Percentiles rank a stretch among this genome's conserved stretches.
Evolutionary conservation across 2,888 invertebrate genomes (phyloP).

Genomic region (Agrochola circellaris): DNA sequence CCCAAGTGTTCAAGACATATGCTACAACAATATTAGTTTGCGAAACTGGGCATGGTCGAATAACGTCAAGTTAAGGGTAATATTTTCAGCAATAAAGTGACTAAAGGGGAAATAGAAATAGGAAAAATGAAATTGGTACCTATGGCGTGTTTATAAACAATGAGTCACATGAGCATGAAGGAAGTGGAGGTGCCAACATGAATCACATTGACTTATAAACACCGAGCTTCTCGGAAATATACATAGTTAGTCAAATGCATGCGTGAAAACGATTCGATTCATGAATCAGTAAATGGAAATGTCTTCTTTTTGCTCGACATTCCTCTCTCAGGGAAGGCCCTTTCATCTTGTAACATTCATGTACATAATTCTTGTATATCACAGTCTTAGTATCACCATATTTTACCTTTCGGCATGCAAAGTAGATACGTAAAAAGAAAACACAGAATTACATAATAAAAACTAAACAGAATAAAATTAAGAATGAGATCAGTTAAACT

Average conservation of each 20-base stretch:
- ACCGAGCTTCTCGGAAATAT: conserved; percentile 13
- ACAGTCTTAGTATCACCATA: too few species aligned
- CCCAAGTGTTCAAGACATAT: conserved; percentile 58
- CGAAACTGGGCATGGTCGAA: not conserved
- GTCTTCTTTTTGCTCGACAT: not conserved
- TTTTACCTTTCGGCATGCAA: too few species aligned
- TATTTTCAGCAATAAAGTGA: conserved; percentile 12
- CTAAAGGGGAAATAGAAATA: conserved; percentile 21
- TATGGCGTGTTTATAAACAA: conserved; percentile 22
- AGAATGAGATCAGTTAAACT: too few species aligned
- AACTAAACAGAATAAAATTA: too few species aligned
- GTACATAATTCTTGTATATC: too few species aligned
- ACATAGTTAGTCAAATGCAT: conserved; percentile 4
- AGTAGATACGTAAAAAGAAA: too few species aligned
- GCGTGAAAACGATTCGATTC: conserved; percentile 3
- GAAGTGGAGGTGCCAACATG: conserved; percentile 42
- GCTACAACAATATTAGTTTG: conserved; percentile 38
- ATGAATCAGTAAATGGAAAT: conserved; percentile 18
- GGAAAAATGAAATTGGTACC: conserved; percentile 20
- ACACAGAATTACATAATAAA: too few species aligned
- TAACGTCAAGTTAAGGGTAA: not conserved
- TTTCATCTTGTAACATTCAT: too few species aligned
- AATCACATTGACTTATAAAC: conserved; percentile 38
- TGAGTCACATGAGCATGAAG: conserved; percentile 45
- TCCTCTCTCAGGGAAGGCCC: not conserved